These are phyloP conservation scores for Nomada flava DNA, from an alignment of 2,888 invertebrate genomes.

Conservation along the genomic window DNA sequence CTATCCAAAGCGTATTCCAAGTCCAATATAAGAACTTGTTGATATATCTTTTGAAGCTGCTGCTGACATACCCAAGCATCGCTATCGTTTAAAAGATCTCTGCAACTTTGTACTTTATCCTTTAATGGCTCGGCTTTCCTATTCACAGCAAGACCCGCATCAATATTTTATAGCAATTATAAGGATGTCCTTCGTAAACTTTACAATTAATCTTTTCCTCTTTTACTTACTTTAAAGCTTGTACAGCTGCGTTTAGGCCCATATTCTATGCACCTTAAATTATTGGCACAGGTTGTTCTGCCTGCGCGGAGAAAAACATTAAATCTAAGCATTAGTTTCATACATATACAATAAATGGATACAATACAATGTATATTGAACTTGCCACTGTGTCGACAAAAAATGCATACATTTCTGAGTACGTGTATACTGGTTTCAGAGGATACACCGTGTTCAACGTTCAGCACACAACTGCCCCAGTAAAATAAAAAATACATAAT, in stretches of 20 bases:
- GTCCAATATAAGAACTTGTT: conserved; percentile 89
- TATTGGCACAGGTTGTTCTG: conserved; percentile 48
- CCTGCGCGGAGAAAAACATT: conserved; percentile 61
- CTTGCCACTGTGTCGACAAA: too few species aligned
- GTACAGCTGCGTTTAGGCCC: conserved; percentile 91
- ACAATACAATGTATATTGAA: neutral
- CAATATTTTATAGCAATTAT: neutral
- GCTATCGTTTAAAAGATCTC: conserved; percentile 85
- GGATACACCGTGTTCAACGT: too few species aligned
- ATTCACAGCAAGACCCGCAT: neutral
- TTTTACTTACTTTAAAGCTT: conserved; percentile 88
- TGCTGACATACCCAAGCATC: conserved; percentile 85
- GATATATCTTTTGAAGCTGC: conserved; percentile 83
- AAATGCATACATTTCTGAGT: too few species aligned
- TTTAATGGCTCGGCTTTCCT: conserved; percentile 92
- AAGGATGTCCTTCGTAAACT: neutral
- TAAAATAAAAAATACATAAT: too few species aligned
- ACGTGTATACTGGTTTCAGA: too few species aligned
- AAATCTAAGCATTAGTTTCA: neutral
- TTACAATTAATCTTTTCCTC: neutral
- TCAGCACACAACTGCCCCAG: too few species aligned
- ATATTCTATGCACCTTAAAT: conserved; percentile 84
- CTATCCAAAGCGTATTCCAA: conserved; percentile 94
- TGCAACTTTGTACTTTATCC: conserved; percentile 88
- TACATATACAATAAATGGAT: neutral